A percentile compares a stretch with the other conserved stretches of the same genome.
These are phyloP conservation scores for Spea multiplicata DNA, from an alignment of 2,113 vertebrate genomes.

Conservation along the genomic window DNA sequence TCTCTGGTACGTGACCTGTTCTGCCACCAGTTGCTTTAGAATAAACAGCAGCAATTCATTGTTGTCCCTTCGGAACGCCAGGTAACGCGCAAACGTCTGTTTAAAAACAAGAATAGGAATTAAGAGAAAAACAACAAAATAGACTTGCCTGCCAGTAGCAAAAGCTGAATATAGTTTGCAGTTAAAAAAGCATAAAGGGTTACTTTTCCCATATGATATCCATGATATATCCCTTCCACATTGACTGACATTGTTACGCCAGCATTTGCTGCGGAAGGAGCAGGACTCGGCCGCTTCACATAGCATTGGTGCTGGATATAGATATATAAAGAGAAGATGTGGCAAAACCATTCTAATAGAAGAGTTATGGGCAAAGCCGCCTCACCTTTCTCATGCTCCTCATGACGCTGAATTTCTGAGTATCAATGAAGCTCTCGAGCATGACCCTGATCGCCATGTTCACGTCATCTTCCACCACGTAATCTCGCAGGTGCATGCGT, in stretches of 20 bases:
- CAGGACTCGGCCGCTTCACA: too few relatives aligned
- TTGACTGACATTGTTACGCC: too few relatives aligned
- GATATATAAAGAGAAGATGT: too few relatives aligned
- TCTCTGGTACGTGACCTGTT: conserved; percentile 89
- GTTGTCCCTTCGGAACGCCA: conserved; percentile 92
- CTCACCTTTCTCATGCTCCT: conserved; percentile 93
- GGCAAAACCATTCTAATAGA: not conserved
- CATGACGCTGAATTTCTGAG: conserved; percentile 97
- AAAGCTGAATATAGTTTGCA: too few relatives aligned
- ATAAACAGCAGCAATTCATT: conserved; percentile 95
- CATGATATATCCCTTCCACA: too few relatives aligned
- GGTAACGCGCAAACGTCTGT: conserved; percentile 91
- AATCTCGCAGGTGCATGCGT: conserved; percentile 91
- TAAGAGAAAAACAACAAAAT: too few relatives aligned
- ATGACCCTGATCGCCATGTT: conserved; percentile 98
- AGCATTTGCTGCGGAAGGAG: too few relatives aligned
- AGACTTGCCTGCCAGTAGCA: too few relatives aligned
- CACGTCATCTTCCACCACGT: conserved; percentile 91
- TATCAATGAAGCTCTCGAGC: conserved; percentile 98
- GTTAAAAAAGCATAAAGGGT: too few relatives aligned
- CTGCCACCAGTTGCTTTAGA: conserved; percentile 90
- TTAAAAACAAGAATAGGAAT: not conserved
- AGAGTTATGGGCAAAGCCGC: not conserved
- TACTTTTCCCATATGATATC: too few relatives aligned
- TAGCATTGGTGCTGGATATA: too few relatives aligned